Evolutionary conservation across 2,888 invertebrate species (phyloP).

Genomic region (Epirrhoe alternata): DNA sequence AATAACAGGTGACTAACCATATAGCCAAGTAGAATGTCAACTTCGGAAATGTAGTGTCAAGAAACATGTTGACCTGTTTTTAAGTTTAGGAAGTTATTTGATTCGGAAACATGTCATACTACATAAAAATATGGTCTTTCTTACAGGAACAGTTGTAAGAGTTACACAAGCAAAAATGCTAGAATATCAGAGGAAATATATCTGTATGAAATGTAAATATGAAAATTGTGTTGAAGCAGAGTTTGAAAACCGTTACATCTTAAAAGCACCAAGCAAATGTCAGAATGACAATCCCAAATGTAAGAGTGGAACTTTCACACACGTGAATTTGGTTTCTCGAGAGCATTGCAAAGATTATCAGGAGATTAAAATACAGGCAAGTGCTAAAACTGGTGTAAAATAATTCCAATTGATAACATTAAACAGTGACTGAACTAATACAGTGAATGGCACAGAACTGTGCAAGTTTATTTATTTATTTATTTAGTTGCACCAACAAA

Average conservation of each 20-base stretch:
- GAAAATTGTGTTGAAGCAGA: constrained; percentile 87
- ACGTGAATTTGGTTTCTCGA: constrained; percentile 83
- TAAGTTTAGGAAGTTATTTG: no score
- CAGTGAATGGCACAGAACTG: no score
- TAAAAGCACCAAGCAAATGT: constrained; percentile 85
- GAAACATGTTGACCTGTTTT: no score
- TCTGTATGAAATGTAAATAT: constrained; percentile 91
- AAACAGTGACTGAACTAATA: no score
- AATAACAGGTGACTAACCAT: constrained; percentile 83
- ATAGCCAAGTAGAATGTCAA: no score
- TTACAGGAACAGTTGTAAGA: constrained; percentile 90
- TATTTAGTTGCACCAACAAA: no score
- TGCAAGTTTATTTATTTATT: no score
- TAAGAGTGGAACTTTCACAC: constrained; percentile 82
- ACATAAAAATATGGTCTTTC: background rate
- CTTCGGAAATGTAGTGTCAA: no score
- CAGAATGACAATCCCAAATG: constrained; percentile 81
- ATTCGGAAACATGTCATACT: no score
- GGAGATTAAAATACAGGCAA: constrained; percentile 92
- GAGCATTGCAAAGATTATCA: constrained; percentile 92
- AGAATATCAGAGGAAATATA: constrained; percentile 89
- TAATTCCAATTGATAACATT: no score
- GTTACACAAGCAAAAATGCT: constrained; percentile 90
- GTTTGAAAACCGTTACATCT: constrained; percentile 87
- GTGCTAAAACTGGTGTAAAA: no score